phyloP scores from a whole-genome alignment of 2,888 invertebrate genomes.

The Deilephila elpenor region DNA sequence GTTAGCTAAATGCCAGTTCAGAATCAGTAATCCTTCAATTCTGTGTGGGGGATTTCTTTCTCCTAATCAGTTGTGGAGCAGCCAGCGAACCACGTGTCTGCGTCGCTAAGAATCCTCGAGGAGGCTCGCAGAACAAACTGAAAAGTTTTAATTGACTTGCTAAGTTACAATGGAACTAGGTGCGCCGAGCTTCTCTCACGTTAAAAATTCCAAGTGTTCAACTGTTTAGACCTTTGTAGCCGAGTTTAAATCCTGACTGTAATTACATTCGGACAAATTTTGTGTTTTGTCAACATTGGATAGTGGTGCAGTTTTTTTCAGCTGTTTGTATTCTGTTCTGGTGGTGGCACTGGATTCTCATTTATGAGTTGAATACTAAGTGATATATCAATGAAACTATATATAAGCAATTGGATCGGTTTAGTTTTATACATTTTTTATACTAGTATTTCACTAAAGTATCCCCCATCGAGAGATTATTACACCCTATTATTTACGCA shows the following conservation, averaged over 20 bases:
- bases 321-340: too few relatives aligned
- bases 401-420: too few relatives aligned
- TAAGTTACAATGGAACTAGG: conserved; percentile 49
- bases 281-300: background rate
- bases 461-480: too few relatives aligned
- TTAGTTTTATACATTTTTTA: too few relatives aligned
- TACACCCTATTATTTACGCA: too few relatives aligned
- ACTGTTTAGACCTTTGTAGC: background rate
- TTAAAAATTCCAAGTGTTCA: conserved; percentile 4
- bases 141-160: conserved; percentile 48
- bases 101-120: background rate
- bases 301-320: background rate
- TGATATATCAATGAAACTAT: too few relatives aligned
- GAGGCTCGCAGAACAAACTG: conserved; percentile 18
- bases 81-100: conserved; percentile 11
- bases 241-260: background rate
- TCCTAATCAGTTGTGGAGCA: conserved; percentile 11
- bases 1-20: background rate
- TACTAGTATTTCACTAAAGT: too few relatives aligned
- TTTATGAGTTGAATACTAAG: too few relatives aligned
- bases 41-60: background rate
- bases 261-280: background rate
- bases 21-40: background rate
- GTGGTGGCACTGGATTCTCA: too few relatives aligned
- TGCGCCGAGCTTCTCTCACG: conserved; percentile 31